Evolutionary conservation across 1,140 invertebrate genomes (phyloP).

Genomic region (Lethrus apterus): DNA sequence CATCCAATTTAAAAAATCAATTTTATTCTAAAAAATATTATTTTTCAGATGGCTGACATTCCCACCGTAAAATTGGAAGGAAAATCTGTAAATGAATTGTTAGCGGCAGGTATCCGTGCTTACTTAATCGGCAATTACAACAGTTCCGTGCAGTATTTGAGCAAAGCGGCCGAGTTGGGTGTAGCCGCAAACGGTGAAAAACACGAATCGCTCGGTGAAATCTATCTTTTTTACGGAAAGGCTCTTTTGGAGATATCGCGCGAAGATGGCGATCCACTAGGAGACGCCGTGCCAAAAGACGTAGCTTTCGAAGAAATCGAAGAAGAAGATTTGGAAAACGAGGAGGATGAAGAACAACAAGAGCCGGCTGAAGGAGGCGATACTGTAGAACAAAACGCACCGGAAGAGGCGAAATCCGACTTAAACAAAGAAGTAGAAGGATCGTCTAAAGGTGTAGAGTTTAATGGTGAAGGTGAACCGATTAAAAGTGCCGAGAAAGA

Average conservation of each 20-base stretch:
- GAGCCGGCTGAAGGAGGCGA: constrained; percentile 35
- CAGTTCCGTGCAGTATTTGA: constrained; percentile 65
- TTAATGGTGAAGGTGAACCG: constrained; percentile 6
- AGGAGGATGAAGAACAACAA: constrained; percentile 40
- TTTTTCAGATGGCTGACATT: constrained; percentile 52
- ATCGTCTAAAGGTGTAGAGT: constrained; percentile 13
- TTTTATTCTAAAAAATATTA: no score
- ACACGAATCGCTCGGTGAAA: constrained; percentile 68
- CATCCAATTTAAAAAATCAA: no score
- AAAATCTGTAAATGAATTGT: constrained; percentile 45
- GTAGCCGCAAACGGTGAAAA: constrained; percentile 65
- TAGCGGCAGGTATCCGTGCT: constrained; percentile 68
- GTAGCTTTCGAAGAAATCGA: constrained; percentile 44
- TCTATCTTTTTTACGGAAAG: constrained; percentile 59
- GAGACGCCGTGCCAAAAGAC: constrained; percentile 59
- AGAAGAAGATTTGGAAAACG: constrained; percentile 42
- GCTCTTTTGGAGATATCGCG: constrained; percentile 73
- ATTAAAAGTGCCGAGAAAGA: not conserved
- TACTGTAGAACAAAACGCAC: constrained; percentile 28
- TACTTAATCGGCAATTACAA: constrained; percentile 72
- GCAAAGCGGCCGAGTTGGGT: constrained; percentile 66
- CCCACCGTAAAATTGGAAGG: constrained; percentile 42
- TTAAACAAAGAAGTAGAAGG: constrained; percentile 37
- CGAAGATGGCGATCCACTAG: constrained; percentile 72
- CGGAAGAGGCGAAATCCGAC: constrained; percentile 38